These are phyloP conservation scores for Fulmarus glacialis DNA, from an alignment of 2,113 vertebrate species.

Conservation along the genomic window DNA sequence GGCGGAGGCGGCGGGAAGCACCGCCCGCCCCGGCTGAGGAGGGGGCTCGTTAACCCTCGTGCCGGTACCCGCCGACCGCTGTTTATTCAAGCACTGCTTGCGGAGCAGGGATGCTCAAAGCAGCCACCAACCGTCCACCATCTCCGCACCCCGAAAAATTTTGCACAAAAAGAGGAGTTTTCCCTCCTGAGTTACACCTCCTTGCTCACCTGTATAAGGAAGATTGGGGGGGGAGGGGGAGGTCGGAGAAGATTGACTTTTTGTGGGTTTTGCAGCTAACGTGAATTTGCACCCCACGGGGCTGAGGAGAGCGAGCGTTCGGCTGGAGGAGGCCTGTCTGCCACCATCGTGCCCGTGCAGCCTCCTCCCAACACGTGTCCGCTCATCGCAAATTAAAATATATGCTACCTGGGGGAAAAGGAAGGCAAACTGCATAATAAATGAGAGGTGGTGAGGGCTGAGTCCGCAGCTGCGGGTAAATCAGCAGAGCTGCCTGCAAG, in stretches of 20 bases:
- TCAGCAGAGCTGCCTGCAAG: background rate
- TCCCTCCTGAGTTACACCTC: background rate
- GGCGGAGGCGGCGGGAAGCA: background rate
- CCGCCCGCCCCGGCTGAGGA: background rate
- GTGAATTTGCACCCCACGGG: fast-evolving
- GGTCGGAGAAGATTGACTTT: background rate
- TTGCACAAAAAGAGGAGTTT: fast-evolving
- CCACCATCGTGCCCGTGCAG: fast-evolving
- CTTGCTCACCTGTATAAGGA: background rate
- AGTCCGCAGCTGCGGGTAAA: background rate
- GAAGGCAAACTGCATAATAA: background rate
- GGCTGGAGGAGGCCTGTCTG: too few relatives aligned
- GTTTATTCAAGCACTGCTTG: fast-evolving
- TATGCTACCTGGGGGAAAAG: fast-evolving
- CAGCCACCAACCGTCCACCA: fast-evolving
- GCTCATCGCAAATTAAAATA: fast-evolving
- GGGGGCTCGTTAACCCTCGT: fast-evolving
- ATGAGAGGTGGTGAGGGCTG: background rate
- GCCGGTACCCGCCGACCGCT: too few relatives aligned
- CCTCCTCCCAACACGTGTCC: fast-evolving
- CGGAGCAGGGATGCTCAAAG: background rate
- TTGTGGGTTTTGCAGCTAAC: too few relatives aligned
- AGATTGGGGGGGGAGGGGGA: too few relatives aligned
- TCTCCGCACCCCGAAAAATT: fast-evolving
- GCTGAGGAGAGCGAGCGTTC: background rate